These are phyloP conservation scores for Podiceps cristatus DNA, from an alignment of 2,113 vertebrate genomes.

Conservation along the genomic window DNA sequence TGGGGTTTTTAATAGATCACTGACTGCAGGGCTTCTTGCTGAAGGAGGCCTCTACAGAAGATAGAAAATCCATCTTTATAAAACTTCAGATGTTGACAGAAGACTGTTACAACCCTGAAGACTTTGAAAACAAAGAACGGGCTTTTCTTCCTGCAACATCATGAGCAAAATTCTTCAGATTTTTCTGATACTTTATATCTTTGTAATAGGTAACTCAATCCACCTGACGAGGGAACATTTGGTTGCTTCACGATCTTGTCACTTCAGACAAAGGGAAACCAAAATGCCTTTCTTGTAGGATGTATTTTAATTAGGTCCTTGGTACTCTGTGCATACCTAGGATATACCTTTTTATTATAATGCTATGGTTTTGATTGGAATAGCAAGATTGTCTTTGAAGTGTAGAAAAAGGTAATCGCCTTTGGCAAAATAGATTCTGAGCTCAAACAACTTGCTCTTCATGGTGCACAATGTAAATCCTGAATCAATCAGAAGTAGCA, in stretches of 20 bases:
- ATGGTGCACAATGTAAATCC: background rate
- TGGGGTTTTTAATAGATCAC: background rate
- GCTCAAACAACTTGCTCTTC: background rate
- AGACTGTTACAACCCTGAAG: background rate
- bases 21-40: background rate
- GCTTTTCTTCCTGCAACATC: background rate
- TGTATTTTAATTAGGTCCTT: background rate
- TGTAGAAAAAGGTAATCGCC: background rate
- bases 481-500: background rate
- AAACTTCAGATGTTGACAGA: background rate
- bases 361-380: background rate
- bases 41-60: background rate
- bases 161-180: background rate
- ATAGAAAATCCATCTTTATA: background rate
- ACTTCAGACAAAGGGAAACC: background rate
- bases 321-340: background rate
- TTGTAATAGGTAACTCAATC: background rate
- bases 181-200: background rate
- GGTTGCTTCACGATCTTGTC: background rate
- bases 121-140: background rate
- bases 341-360: background rate
- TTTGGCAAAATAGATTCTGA: background rate
- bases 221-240: background rate
- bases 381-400: background rate
- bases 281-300: background rate